phyloP scores from a whole-genome alignment of 2,113 vertebrate genomes.

The Euleptes europaea region DNA sequence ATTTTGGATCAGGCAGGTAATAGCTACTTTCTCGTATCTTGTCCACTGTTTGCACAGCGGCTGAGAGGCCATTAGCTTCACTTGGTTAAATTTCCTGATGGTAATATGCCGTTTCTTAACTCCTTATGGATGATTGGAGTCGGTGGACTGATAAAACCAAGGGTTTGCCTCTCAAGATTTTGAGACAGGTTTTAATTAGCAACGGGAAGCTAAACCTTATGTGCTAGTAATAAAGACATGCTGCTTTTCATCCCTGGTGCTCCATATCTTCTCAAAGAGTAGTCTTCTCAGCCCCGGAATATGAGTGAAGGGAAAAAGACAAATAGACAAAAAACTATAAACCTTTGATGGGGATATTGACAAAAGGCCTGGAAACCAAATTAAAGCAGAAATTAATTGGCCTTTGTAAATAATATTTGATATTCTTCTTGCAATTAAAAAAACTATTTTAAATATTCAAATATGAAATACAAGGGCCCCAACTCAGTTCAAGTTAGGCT shows the following conservation, averaged over 20 bases:
- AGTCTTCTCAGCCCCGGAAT: conserved; percentile 26
- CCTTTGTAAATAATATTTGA: not conserved
- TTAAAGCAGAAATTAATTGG: not conserved
- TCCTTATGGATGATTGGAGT: not conserved
- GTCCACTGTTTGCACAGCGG: not conserved
- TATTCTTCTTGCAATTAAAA: not conserved
- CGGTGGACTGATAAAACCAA: not conserved
- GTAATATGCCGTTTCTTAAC: not conserved
- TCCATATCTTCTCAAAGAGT: conserved; percentile 5
- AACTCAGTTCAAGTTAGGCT: not conserved
- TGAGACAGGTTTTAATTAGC: conserved; percentile 6
- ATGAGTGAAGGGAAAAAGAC: conserved; percentile 14
- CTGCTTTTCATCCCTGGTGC: not conserved
- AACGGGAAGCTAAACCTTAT: conserved; percentile 17
- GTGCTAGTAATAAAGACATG: conserved; percentile 8
- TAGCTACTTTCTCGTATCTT: not conserved
- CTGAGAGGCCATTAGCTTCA: not conserved
- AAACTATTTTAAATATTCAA: not conserved
- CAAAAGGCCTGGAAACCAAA: not conserved
- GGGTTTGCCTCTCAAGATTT: conserved; percentile 14
- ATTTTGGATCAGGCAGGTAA: conserved; percentile 4
- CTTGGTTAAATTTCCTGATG: not conserved
- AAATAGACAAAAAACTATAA: not conserved
- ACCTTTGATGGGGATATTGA: not conserved
- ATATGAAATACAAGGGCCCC: not conserved